Base-by-base conservation (phyloP, 2,888 invertebrate species). In the Syritta pipiens region DNA sequence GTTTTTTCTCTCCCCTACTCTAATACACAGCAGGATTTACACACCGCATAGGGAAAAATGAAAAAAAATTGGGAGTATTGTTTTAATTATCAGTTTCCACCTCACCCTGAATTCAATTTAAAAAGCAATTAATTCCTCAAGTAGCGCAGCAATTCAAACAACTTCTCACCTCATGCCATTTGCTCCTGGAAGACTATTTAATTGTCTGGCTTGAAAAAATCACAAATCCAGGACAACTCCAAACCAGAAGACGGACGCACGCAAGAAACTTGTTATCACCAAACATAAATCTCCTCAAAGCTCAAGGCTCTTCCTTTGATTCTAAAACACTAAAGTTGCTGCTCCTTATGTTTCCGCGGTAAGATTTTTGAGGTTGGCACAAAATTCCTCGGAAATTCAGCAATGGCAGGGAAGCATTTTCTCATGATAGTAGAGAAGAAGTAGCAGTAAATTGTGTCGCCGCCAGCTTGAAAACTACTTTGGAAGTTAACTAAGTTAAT, bases 361-460 rank as follows among this genome's bases (percentile, higher is more conserved):
- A 30, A 51, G 46, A 51, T n/a, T n/a, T 28, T 30, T 30, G 30
- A 63, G 24, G 24, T 42, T 10, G 26, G 10, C 22, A 10, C 12
- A 42, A 42, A 42, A 17, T 65, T 46, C 19, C 12, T 6, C 7
- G 22, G 26, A 55, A 48, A 14, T 48, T 62, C 26, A 22, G 7
- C 26, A 20, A 10, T 44, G 14, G 17, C 35, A 28, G 26, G n/a
- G n/a, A n/a, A n/a, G n/a, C n/a, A n/a, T n/a, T n/a, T n/a, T n/a
- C n/a, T n/a, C n/a, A n/a, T n/a, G n/a, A n/a, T n/a, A n/a, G n/a
- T 22, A 32, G 42, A 53, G 53, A 42, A 35, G 22, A 42, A 69
- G 49, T 51, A 69, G 59, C 60, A n/a, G n/a, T n/a, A n/a, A n/a
- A n/a, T n/a, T n/a, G n/a, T 60, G 60, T 53, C 60, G 62, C 60